These are phyloP conservation scores for Erynnis tages DNA, from an alignment of 2,888 invertebrate genomes.

Conservation along the genomic window DNA sequence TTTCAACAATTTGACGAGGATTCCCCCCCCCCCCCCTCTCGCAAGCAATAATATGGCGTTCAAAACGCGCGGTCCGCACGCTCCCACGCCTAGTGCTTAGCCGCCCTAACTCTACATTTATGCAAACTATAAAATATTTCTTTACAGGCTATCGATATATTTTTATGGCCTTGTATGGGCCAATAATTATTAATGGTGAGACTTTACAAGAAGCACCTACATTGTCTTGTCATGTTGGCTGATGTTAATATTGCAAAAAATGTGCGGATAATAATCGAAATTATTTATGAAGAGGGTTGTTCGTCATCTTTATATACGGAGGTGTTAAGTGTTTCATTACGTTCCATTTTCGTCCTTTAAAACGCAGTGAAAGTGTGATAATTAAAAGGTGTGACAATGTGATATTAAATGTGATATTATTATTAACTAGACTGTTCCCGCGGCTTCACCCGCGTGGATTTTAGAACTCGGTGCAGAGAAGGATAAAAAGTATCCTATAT, in stretches of 20 bases:
- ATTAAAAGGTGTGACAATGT: too few species aligned
- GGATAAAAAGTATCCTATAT: too few species aligned
- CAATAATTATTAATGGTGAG: constrained; percentile 1
- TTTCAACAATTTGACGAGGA: too few species aligned
- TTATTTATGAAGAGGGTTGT: neutral
- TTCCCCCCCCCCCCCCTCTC: too few species aligned
- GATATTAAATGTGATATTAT: too few species aligned
- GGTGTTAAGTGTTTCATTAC: neutral
- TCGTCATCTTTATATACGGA: neutral
- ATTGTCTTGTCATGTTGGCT: constrained; percentile 1
- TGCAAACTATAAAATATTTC: neutral
- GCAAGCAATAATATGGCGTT: too few species aligned
- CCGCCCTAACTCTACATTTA: neutral
- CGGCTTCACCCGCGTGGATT: too few species aligned
- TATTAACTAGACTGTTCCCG: too few species aligned
- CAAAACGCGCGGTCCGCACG: neutral
- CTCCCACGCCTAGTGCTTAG: neutral
- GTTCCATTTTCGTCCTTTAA: neutral
- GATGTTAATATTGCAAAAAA: neutral
- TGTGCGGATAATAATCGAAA: neutral
- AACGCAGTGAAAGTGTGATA: too few species aligned
- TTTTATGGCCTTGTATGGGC: neutral
- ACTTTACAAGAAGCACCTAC: constrained; percentile 3
- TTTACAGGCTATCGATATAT: constrained; percentile 1
- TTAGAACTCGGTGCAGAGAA: too few species aligned